Evolutionary conservation across 2,113 vertebrate genomes (phyloP), one percentile per base, ranked within the genome.

Genomic region (Cephalopholis sonnerati): DNA sequence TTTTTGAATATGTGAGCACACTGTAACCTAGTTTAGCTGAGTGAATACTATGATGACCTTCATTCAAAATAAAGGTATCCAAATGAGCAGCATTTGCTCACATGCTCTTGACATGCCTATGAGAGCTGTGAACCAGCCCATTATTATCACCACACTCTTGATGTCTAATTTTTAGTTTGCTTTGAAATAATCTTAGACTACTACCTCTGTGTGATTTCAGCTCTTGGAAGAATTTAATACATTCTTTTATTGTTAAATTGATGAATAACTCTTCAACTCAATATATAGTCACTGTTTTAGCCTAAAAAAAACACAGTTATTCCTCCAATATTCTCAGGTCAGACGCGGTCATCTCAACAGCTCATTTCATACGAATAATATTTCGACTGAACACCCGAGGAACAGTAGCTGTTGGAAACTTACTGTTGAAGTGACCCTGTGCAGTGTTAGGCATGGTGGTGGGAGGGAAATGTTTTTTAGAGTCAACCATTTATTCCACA

Each of bases 401-500:
- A 46, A 76, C 73, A 32, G 78, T 25, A 25, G 74, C 36, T 67
- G 39, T 66, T 64, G 57, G 50, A 81, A 78, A 67, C 32, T 2
- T 55, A n/a, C 53, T 66, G 74, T 67, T 64, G 22, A 32, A 54
- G 20, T 83, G 83, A 86, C 69, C 70, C 62, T 66, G 41, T 36
- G n/a, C 27, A 36, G 1, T 58, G 39, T 59, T 74, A 29, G 76
- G 48, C 73, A 76, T 53, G 44, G 65, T 41, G 54, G 86, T 86
- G 84, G 76, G 68, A 89, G 87, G 71, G 63, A 75, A 36, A 36
- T 63, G 25, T 70, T 64, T 67, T 82, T 81, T 71, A 50, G 51
- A 85, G 85, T 87, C 57, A 89, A 78, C 77, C 54, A 83, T 92
- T 86, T 82, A 84, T 89, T 83, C 74, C 72, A 70, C 75, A 79